Evolutionary conservation across 2,113 vertebrate genomes (phyloP).

Genomic region (Tenrec ecaudatus): DNA sequence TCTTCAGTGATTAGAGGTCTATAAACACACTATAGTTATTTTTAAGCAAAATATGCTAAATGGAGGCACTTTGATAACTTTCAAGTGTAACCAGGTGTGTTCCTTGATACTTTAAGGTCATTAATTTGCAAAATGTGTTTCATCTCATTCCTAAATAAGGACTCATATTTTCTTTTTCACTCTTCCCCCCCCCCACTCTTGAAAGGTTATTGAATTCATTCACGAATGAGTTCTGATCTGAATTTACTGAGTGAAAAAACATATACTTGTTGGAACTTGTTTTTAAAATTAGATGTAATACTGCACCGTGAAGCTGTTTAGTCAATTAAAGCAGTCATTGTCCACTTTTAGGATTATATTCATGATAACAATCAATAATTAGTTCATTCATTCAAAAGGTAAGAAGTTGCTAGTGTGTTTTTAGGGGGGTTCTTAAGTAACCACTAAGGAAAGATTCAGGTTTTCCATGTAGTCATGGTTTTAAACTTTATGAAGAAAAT

Average conservation of each 20-base stretch:
- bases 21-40: constrained; percentile 64
- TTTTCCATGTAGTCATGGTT: constrained; percentile 30
- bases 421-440: constrained; percentile 42
- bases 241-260: constrained; percentile 57
- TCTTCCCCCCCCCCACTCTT: constrained; percentile 46
- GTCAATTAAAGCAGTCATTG: constrained; percentile 1
- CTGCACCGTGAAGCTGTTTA: background rate
- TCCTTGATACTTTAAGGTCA: constrained; percentile 55
- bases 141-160: constrained; percentile 71
- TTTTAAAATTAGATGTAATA: constrained; percentile 49
- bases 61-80: constrained; percentile 67
- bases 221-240: constrained; percentile 17
- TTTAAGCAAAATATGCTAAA: constrained; percentile 77
- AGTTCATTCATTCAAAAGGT: constrained; percentile 27
- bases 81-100: constrained; percentile 77
- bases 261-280: constrained; percentile 34
- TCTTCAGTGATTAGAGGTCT: constrained; percentile 57
- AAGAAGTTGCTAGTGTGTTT: constrained; percentile 14
- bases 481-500: background rate
- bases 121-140: constrained; percentile 71
- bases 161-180: constrained; percentile 63
- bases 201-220: constrained; percentile 72
- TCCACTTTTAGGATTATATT: constrained; percentile 2
- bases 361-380: background rate
- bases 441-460: constrained; percentile 24